A percentile compares a stretch with the other conserved stretches of the same genome.
phyloP scores from a whole-genome alignment of 2,797 vertebrate species.

The Coccyzus lansbergi region DNA sequence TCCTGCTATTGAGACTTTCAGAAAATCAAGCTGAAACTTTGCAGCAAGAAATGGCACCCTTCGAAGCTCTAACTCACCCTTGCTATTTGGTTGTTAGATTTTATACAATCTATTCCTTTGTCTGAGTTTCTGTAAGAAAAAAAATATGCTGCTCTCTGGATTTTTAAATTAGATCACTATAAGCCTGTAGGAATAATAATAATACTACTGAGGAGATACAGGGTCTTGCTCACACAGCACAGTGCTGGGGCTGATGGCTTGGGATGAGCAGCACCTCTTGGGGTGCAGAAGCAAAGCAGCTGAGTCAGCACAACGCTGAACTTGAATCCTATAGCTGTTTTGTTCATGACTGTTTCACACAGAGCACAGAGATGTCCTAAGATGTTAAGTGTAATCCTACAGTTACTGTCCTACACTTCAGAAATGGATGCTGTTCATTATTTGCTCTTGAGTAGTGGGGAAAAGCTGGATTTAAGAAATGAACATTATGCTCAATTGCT shows the following conservation, averaged over 20 bases:
- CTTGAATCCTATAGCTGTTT: neutral
- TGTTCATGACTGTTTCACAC: neutral
- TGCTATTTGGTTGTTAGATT: fast-evolving
- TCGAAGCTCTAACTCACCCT: neutral
- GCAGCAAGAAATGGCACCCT: neutral
- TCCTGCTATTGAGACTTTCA: neutral
- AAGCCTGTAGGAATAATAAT: neutral
- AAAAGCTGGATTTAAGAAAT: neutral
- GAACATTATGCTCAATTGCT: neutral
- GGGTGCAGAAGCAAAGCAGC: neutral
- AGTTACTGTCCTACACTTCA: neutral
- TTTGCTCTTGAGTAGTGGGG: neutral
- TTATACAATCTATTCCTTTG: neutral
- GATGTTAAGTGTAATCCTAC: neutral
- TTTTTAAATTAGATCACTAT: neutral
- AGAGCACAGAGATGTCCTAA: neutral
- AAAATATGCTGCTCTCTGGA: neutral
- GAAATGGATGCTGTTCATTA: neutral
- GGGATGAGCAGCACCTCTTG: neutral
- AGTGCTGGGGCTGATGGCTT: neutral
- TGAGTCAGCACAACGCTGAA: neutral
- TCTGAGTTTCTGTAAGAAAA: neutral
- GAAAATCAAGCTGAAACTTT: neutral
- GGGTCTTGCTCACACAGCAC: neutral
- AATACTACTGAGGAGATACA: neutral